Evolutionary conservation across 2,888 invertebrate genomes (phyloP).

Genomic region (Caenorhabditis parvicauda): DNA sequence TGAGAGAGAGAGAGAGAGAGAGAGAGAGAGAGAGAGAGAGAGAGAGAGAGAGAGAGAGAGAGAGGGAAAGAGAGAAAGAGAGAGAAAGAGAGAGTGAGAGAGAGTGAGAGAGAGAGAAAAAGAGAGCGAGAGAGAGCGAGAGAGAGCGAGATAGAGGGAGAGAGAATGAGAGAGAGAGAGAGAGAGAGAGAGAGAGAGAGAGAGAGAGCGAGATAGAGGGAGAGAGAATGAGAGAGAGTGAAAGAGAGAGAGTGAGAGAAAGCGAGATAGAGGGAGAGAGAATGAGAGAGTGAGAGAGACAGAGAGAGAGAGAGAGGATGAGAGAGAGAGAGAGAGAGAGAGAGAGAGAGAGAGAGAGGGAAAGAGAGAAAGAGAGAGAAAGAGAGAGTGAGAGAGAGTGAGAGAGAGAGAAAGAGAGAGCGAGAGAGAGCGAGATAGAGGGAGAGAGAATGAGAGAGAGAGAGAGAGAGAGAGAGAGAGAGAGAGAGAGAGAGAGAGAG

Average conservation of each 20-base stretch:
- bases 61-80: not conserved
- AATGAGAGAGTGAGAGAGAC: constrained; percentile 1
- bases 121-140: not conserved
- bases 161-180: not conserved
- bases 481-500: not conserved
- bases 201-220: constrained; percentile 3
- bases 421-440: not conserved
- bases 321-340: not conserved
- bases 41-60: not conserved
- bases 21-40: not conserved
- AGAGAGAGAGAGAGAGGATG: constrained; percentile 2
- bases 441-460: not conserved
- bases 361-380: constrained; percentile 14
- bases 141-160: constrained; percentile 2
- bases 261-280: not conserved
- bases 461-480: constrained; percentile 1
- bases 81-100: not conserved
- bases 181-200: not conserved
- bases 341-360: constrained; percentile 1
- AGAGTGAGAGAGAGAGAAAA: not conserved
- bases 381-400: constrained; percentile 10
- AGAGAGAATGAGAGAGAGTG: too few species aligned
- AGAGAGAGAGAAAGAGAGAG: not conserved
- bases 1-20: not conserved
- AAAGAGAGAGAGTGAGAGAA: constrained; percentile 6